Evolutionary conservation across 1,140 invertebrate genomes (phyloP), one percentile per base, ranked within the genome.

Genomic region (Plutomurus gul): DNA sequence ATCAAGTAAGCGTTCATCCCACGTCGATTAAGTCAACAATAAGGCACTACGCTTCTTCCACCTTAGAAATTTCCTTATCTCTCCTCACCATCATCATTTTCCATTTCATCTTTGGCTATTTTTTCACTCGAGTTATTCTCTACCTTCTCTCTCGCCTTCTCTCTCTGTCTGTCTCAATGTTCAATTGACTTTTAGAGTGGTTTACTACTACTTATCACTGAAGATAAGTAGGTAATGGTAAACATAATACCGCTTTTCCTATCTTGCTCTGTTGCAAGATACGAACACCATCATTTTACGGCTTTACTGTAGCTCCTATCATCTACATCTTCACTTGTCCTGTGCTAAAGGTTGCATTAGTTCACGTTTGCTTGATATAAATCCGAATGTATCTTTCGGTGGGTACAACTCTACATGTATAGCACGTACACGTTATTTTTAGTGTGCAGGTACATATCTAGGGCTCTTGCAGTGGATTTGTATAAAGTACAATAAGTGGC

Each of bases 21-120:
- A 65, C 65, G 56, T 72, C 60, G 76, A 78, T 78, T 78, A 78
- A 78, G 76, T 78, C 76, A 78, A 78, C 76, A 78, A 78, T 78
- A 78, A 71, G 60, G 76, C 76, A 78, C 60, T 78, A 37, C 33
- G 76, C 56, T 77, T 49, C 76, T 77, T 77, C 30, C 56, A 56
- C 33, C 70, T 73, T 78, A 30, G 46, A 25, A 27, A 72, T 37
- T 78, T 49, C 49, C 65, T 78, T 78, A 72, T 71, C 76, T 78
- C 27, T 40, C 40, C 65, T 73, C 40, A 78, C 40, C 30, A 77
- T 77, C 75, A 77, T 77, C 75, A 77, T 65, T 77, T 77, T 77
- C 72, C 22, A 36, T 18, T 36, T 47, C 75, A 77, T 25, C 70
- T 49, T 77, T 70, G 39, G 22, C 22, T 10, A 37, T 8, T 40